These are phyloP conservation scores for Ceryle rudis DNA, from an alignment of 2,797 vertebrate species.

Conservation along the genomic window DNA sequence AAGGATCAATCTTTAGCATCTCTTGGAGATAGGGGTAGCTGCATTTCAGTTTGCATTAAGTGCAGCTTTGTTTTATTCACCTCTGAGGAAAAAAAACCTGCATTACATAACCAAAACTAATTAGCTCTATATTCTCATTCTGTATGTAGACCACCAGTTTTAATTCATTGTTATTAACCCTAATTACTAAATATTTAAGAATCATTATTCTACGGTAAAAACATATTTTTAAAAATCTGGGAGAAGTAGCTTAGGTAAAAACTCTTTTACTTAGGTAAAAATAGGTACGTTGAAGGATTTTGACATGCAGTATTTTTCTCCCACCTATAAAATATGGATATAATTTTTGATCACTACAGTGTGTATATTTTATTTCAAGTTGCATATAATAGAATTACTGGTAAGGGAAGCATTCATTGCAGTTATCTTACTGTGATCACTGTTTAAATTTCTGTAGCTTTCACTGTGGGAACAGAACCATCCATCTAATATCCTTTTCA, in stretches of 20 bases:
- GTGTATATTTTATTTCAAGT: background rate
- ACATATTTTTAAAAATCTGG: background rate
- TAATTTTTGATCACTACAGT: background rate
- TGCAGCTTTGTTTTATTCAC: background rate
- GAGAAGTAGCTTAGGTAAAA: background rate
- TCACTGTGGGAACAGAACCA: background rate
- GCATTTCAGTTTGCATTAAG: background rate
- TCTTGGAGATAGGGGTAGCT: background rate
- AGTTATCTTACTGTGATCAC: background rate
- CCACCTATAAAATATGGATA: background rate
- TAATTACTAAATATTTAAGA: background rate
- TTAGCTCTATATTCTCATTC: background rate
- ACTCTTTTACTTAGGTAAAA: background rate
- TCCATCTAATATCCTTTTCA: background rate
- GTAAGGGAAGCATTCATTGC: background rate
- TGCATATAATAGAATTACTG: background rate
- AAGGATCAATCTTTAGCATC: background rate
- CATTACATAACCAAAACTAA: accelerated
- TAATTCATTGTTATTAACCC: background rate
- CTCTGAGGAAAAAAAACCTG: background rate
- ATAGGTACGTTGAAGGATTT: background rate
- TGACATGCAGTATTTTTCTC: background rate
- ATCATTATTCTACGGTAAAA: background rate
- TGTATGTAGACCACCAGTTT: background rate
- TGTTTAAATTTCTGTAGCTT: background rate